These are phyloP conservation scores for Austrolebias charrua DNA, from an alignment of 2,797 vertebrate genomes.

Conservation along the genomic window DNA sequence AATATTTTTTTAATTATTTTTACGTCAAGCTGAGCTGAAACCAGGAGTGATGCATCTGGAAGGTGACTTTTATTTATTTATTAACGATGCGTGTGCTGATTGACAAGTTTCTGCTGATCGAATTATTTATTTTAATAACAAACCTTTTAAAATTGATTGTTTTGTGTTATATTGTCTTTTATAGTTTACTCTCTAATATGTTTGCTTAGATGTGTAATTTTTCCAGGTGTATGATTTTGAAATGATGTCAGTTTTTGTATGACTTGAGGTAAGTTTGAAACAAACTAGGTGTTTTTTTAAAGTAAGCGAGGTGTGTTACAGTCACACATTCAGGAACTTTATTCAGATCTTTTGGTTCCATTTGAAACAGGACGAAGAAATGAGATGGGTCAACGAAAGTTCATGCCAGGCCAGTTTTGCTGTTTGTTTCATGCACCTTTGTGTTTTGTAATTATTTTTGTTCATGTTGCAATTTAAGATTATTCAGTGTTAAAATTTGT, in stretches of 20 bases:
- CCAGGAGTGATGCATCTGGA: slow-evolving; percentile 30
- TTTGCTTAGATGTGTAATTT: accelerated
- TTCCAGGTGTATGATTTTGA: neutral
- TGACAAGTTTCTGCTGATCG: slow-evolving; percentile 1
- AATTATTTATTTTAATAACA: slow-evolving; percentile 1
- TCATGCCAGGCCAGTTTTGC: slow-evolving; percentile 3
- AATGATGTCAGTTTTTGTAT: no score
- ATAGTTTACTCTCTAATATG: neutral
- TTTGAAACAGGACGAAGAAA: slow-evolving; percentile 5
- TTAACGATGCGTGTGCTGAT: neutral
- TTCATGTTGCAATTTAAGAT: neutral
- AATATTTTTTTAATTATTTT: slow-evolving; percentile 43
- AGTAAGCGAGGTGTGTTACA: no score
- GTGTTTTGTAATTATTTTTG: accelerated
- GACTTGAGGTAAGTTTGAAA: neutral
- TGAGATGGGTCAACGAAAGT: slow-evolving; percentile 22
- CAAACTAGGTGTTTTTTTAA: neutral
- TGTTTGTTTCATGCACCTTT: neutral
- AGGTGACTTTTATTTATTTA: slow-evolving; percentile 49
- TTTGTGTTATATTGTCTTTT: slow-evolving; percentile 4
- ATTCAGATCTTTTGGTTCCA: slow-evolving; percentile 10
- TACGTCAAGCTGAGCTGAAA: slow-evolving; percentile 51
- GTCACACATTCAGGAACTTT: slow-evolving; percentile 4
- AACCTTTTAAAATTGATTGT: slow-evolving; percentile 5
- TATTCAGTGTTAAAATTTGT: neutral